Conservation (phyloP, 1,140 invertebrate species). For the Drosophila grimshawi region DNA sequence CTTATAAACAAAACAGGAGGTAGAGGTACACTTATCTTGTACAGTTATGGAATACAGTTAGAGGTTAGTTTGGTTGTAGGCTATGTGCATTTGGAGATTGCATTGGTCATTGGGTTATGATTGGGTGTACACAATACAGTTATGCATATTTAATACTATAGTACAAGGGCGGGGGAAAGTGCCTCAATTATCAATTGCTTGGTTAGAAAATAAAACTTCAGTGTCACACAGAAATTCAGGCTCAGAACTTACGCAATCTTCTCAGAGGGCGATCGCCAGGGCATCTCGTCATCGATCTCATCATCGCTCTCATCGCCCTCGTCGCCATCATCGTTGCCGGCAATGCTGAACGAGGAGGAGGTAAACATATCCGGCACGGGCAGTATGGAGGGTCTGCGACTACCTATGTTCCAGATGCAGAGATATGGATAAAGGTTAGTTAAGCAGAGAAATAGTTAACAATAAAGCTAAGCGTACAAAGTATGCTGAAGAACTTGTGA, state of each 20-base stretch:
- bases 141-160: slow-evolving; percentile 33
- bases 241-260: slow-evolving; percentile 93
- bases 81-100: slow-evolving; percentile 9
- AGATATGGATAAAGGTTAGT: neutral
- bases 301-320: slow-evolving; percentile 93
- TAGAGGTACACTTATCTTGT: slow-evolving; percentile 3
- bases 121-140: slow-evolving; percentile 41
- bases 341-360: slow-evolving; percentile 90
- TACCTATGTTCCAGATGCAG: slow-evolving; percentile 86
- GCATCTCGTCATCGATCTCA: slow-evolving; percentile 94
- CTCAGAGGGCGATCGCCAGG: slow-evolving; percentile 94
- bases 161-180: slow-evolving; percentile 41
- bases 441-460: neutral
- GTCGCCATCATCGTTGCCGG: slow-evolving; percentile 89
- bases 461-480: too few relatives aligned
- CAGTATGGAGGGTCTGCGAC: slow-evolving; percentile 92
- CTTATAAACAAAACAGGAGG: slow-evolving; percentile 23
- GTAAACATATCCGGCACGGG: slow-evolving; percentile 95
- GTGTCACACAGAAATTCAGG: neutral
- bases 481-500: too few relatives aligned
- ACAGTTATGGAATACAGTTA: slow-evolving; percentile 39
- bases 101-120: slow-evolving; percentile 20
- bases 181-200: slow-evolving; percentile 48
- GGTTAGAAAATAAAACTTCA: slow-evolving; percentile 1
- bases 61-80: neutral